Base-by-base conservation (phyloP, 2,797 vertebrate genomes). In the Perodicticus potto region DNA sequence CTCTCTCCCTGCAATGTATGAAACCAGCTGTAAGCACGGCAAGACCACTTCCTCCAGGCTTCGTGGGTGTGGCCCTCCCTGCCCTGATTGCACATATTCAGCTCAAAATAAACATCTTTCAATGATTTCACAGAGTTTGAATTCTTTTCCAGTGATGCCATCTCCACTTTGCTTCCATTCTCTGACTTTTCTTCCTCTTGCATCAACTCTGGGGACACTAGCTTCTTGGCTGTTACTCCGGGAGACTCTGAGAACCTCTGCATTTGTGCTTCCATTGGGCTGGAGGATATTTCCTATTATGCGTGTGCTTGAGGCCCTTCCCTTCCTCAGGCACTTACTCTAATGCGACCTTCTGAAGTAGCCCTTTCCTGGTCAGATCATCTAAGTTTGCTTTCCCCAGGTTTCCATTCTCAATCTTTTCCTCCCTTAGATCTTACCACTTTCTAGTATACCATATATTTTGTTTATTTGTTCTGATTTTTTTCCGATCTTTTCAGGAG, bases 81-180 rank as follows among this genome's bases (percentile, higher is more conserved):
- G 65, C 7, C 16, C 17, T 67, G 32, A n/a, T 19, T 34, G 7
- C 17, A 67, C 32, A n/a, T 9, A 67, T 67, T 67, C 32, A n/a
- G 65, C 65, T 67, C 65, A 67, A 7, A 67, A 67, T 67, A 67
- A 67, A 67, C 7, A 16, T 67, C 65, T n/a, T 67, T 67, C 32
- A n/a, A 20, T 19, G n/a, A n/a, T 67, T 67, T n/a, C 19, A 67
- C 17, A n/a, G 32, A n/a, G 32, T n/a, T 67, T n/a, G 32, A n/a
- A 7, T 67, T 67, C 17, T 34, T 67, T 20, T 67, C 32, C 65
- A 67, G 8, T 19, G 17, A 67, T 84, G 29, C 22, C 53, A 34
- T 4, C 10, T 55, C 4, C 1, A 29, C 2, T 1, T 3, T 19
- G 2, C 1, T 32, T 40, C 10, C 2, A 19, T 13, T 43, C 22